Evolutionary conservation across 2,797 vertebrate genomes (phyloP).

Genomic region (Garrulus glandarius): DNA sequence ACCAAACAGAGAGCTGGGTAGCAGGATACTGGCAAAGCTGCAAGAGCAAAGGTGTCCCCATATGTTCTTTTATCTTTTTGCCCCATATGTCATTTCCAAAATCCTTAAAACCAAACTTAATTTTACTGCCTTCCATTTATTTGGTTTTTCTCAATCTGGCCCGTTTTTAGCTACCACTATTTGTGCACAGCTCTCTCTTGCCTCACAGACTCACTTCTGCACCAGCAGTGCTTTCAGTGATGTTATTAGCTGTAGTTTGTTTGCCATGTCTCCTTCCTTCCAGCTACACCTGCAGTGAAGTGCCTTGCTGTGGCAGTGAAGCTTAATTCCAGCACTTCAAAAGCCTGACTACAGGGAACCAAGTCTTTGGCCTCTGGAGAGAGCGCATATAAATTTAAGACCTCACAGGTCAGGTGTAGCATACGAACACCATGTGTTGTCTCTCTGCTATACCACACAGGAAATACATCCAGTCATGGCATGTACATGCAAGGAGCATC

Average conservation of each 20-base stretch:
- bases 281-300: not conserved
- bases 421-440: not conserved
- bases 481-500: fast-evolving
- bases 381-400: not conserved
- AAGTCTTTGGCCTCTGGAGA: not conserved
- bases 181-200: not conserved
- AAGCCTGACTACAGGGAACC: not conserved
- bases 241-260: not conserved
- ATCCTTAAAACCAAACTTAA: not conserved
- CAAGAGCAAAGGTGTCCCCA: not conserved
- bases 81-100: not conserved
- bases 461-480: not conserved
- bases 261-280: not conserved
- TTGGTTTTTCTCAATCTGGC: not conserved
- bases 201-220: not conserved
- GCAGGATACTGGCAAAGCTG: not conserved
- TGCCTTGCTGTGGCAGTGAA: not conserved
- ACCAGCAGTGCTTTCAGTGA: not conserved
- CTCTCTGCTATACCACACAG: fast-evolving
- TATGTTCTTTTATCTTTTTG: not conserved
- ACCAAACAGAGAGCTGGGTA: not conserved
- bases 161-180: not conserved
- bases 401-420: not conserved
- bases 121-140: not conserved
- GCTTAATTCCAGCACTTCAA: not conserved